Percentiles rank a stretch among this genome's conserved stretches.
Evolutionary conservation across 2,888 invertebrate species (phyloP).

Genomic region (Drosophila pegasa): DNA sequence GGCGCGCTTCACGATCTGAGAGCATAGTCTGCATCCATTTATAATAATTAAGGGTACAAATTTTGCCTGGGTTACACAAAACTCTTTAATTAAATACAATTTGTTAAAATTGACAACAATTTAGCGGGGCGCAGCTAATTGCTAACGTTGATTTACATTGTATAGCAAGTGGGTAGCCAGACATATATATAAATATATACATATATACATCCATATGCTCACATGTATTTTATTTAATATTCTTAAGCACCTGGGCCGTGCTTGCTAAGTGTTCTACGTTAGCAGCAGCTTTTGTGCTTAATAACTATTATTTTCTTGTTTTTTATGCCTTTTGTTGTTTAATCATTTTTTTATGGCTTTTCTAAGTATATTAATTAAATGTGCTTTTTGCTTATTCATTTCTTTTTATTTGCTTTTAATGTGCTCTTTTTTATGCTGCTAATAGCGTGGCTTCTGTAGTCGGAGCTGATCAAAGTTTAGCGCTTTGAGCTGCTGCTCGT

Average conservation of each 20-base stretch:
- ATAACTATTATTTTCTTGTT: constrained; percentile 20
- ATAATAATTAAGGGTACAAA: constrained; percentile 46
- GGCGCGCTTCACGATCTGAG: constrained; percentile 33
- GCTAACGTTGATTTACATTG: neutral
- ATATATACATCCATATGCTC: neutral
- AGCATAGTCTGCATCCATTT: constrained; percentile 32
- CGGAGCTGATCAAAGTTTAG: neutral
- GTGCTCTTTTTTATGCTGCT: neutral
- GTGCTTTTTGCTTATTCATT: constrained; percentile 6
- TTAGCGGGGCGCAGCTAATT: constrained; percentile 26
- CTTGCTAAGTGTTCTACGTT: constrained; percentile 27
- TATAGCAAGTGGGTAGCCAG: constrained; percentile 8
- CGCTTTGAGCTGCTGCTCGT: neutral
- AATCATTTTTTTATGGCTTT: constrained; percentile 1
- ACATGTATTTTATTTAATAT: neutral
- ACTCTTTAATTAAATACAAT: constrained; percentile 54
- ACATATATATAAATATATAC: neutral
- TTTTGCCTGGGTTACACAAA: constrained; percentile 29
- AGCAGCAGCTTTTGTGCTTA: neutral
- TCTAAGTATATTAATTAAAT: constrained; percentile 1
- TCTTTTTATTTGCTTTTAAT: neutral
- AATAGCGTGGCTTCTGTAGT: neutral
- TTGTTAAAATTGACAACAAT: constrained; percentile 44
- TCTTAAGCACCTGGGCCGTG: constrained; percentile 18
- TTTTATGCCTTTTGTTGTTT: neutral